These are phyloP conservation scores for Vulpes lagopus DNA, from an alignment of 2,113 vertebrate species.

Conservation along the genomic window DNA sequence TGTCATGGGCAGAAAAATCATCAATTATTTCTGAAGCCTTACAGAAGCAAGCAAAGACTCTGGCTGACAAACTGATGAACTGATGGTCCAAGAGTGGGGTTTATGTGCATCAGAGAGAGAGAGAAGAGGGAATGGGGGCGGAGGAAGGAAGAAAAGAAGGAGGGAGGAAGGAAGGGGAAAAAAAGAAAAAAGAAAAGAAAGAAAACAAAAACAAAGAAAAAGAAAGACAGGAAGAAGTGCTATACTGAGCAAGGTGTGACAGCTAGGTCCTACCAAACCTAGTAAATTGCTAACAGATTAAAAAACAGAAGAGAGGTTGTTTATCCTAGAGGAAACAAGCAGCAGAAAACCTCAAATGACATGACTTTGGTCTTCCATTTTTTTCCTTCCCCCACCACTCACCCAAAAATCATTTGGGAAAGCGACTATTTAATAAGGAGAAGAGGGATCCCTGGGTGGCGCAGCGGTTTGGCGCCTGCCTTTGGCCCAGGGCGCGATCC, in stretches of 20 bases:
- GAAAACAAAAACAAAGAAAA: too few species aligned
- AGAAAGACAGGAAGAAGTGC: too few species aligned
- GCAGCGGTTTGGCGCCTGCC: too few species aligned
- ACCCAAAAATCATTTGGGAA: background rate
- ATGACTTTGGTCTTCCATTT: background rate
- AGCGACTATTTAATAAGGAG: conserved; percentile 35
- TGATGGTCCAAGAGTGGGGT: background rate
- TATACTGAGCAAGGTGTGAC: background rate
- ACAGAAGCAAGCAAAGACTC: background rate
- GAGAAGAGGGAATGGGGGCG: rapidly evolving
- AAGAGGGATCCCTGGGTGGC: too few species aligned
- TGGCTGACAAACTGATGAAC: conserved; percentile 28
- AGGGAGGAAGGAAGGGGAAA: too few species aligned
- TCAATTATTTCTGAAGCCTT: conserved; percentile 50
- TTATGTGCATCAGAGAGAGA: background rate
- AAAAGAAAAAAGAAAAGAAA: background rate
- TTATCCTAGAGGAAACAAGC: background rate
- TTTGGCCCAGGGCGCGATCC: too few species aligned
- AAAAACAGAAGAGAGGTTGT: background rate
- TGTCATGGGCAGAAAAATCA: conserved; percentile 52
- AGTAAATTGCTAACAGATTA: conserved; percentile 30
- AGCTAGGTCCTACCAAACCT: background rate
- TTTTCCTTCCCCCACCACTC: background rate
- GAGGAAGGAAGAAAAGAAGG: background rate
- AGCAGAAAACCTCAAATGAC: background rate